These are phyloP conservation scores for Piscicola geometra DNA, from an alignment of 2,888 invertebrate species.

Conservation along the genomic window DNA sequence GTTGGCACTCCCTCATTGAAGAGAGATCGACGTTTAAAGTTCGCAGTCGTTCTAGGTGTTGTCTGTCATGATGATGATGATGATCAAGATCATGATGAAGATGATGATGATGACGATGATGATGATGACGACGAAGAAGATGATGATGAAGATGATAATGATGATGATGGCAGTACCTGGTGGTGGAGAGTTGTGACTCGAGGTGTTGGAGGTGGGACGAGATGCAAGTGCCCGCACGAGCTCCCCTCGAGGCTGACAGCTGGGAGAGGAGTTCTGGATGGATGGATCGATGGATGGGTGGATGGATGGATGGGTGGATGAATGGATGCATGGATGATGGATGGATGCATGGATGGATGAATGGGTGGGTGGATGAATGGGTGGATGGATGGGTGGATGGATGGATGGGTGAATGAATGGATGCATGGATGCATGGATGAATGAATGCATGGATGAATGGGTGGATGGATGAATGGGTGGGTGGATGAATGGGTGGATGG, in stretches of 20 bases:
- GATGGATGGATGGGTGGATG: too few relatives aligned
- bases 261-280: conserved; percentile 1
- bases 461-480: too few relatives aligned
- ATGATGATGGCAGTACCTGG: not conserved
- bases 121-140: not conserved
- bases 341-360: too few relatives aligned
- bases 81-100: not conserved
- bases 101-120: not conserved
- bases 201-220: conserved; percentile 8
- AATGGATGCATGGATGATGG: too few relatives aligned
- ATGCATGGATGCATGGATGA: too few relatives aligned
- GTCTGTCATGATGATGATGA: not conserved
- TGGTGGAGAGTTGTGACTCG: conserved; percentile 6
- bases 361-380: too few relatives aligned
- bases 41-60: not conserved
- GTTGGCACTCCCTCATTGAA: conserved; percentile 11
- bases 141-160: not conserved
- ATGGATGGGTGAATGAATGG: too few relatives aligned
- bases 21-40: not conserved
- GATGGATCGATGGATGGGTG: not conserved
- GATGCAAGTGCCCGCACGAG: not conserved
- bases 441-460: too few relatives aligned
- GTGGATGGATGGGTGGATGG: too few relatives aligned
- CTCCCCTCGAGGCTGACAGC: not conserved
- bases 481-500: too few relatives aligned